Evolutionary conservation across 2,797 vertebrate genomes (phyloP).

Genomic region (Salarias fasciatus): DNA sequence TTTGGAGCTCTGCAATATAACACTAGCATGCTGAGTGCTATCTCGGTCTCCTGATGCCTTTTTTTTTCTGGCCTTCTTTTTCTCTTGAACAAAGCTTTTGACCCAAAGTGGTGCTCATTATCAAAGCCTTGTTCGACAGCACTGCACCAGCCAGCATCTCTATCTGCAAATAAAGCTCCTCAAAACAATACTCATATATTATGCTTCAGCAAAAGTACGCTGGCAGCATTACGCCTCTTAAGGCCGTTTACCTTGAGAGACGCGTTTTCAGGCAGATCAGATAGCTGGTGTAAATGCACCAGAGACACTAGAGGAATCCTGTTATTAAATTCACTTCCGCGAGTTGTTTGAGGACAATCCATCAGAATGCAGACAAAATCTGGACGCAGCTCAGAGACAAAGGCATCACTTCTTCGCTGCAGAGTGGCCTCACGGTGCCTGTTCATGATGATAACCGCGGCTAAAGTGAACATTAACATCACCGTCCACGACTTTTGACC

Average conservation of each 20-base stretch:
- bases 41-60: slow-evolving; percentile 15
- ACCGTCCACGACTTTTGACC: slow-evolving; percentile 2
- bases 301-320: too few relatives aligned
- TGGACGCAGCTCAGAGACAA: too few relatives aligned
- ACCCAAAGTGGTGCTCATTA: slow-evolving; percentile 39
- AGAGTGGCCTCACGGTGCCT: neutral
- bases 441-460: neutral
- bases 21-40: slow-evolving; percentile 25
- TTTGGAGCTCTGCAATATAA: slow-evolving; percentile 1
- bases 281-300: too few relatives aligned
- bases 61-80: slow-evolving; percentile 19
- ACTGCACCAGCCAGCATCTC: slow-evolving; percentile 30
- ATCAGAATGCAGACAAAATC: too few relatives aligned
- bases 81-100: slow-evolving; percentile 45
- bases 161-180: neutral
- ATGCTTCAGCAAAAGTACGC: neutral
- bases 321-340: too few relatives aligned
- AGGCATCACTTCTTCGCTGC: too few relatives aligned
- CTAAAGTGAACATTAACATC: slow-evolving; percentile 19
- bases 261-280: too few relatives aligned
- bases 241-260: too few relatives aligned
- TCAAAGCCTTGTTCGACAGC: slow-evolving; percentile 30
- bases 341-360: too few relatives aligned
- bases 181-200: slow-evolving; percentile 12
- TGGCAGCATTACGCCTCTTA: slow-evolving; percentile 1